A percentile compares a stretch with the other conserved stretches of the same genome.
These are phyloP conservation scores for Cinclus cinclus DNA, from an alignment of 2,113 vertebrate genomes.

Conservation along the genomic window DNA sequence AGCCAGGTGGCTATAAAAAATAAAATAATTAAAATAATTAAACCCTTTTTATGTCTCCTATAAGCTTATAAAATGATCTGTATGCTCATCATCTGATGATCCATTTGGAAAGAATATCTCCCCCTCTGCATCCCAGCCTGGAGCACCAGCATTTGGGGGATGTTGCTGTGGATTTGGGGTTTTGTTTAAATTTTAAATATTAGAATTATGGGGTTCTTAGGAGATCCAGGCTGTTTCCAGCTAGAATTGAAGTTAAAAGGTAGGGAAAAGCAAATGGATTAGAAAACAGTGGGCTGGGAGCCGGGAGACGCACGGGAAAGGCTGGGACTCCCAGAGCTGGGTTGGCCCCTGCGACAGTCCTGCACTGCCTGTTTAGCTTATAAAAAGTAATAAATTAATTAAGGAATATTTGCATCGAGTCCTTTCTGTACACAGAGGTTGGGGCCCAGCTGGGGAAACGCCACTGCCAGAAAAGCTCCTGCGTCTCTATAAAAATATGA, in stretches of 20 bases:
- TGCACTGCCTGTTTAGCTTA: constrained; percentile 56
- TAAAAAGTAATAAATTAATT: constrained; percentile 85
- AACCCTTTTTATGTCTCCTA: neutral
- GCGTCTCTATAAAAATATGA: constrained; percentile 29
- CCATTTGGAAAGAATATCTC: neutral
- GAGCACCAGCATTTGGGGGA: neutral
- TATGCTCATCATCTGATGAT: neutral
- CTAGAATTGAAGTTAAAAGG: neutral
- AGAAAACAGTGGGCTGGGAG: neutral
- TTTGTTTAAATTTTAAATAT: neutral
- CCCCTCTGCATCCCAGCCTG: neutral
- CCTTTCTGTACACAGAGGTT: constrained; percentile 70
- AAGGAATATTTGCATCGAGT: constrained; percentile 43
- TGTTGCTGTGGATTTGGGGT: neutral
- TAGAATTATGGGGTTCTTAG: neutral
- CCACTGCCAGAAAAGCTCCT: neutral
- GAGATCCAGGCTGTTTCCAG: neutral
- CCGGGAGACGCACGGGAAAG: neutral
- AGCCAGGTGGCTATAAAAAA: neutral
- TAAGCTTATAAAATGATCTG: neutral
- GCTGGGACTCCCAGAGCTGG: neutral
- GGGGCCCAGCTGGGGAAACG: neutral
- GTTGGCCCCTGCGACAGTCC: neutral
- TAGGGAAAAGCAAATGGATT: neutral
- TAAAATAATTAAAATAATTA: neutral